These are phyloP conservation scores for Erebia palarica DNA, from an alignment of 2,888 invertebrate species.

Conservation along the genomic window DNA sequence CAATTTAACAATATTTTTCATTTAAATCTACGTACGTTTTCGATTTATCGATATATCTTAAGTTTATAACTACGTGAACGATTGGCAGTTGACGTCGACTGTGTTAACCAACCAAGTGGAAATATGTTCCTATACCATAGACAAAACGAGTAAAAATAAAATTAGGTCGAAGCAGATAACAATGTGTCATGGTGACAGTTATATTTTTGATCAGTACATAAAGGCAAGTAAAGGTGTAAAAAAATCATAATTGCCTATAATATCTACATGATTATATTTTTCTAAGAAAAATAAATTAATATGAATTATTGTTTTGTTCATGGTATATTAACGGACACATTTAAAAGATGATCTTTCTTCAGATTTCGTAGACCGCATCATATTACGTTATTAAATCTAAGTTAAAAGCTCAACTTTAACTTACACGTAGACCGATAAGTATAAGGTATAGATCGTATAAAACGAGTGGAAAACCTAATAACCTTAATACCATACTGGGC, in stretches of 20 bases:
- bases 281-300: background rate
- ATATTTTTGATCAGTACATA: background rate
- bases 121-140: slow-evolving; percentile 44
- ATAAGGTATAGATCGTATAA: slow-evolving; percentile 78
- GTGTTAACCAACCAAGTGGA: slow-evolving; percentile 49
- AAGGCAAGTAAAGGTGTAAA: background rate
- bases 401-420: slow-evolving; percentile 80
- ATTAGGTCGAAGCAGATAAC: background rate
- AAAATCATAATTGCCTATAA: background rate
- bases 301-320: slow-evolving; percentile 4
- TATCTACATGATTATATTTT: background rate
- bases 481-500: slow-evolving; percentile 73
- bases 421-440: slow-evolving; percentile 71
- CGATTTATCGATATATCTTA: slow-evolving; percentile 51
- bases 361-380: slow-evolving; percentile 39
- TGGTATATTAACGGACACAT: slow-evolving; percentile 14
- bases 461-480: slow-evolving; percentile 82
- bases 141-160: slow-evolving; percentile 23
- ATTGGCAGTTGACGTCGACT: slow-evolving; percentile 71
- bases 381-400: slow-evolving; percentile 50
- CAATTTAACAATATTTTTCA: slow-evolving; percentile 73
- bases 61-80: slow-evolving; percentile 63
- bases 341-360: slow-evolving; percentile 10
- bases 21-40: slow-evolving; percentile 68
- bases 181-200: background rate